Evolutionary conservation across 2,797 vertebrate species (phyloP).

Genomic region (Propithecus deckenii): DNA sequence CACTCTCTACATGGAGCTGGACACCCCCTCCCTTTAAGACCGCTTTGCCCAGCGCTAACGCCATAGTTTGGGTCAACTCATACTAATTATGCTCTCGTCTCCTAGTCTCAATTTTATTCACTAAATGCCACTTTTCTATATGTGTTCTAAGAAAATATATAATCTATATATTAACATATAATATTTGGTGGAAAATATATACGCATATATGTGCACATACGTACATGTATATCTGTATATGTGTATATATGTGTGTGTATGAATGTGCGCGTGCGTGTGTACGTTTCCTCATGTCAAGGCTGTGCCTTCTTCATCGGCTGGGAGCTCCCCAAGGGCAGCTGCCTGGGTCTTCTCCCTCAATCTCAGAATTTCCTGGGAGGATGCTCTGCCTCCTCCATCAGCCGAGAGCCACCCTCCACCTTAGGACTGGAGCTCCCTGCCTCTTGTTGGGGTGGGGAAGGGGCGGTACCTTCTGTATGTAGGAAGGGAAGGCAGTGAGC

Average conservation of each 20-base stretch:
- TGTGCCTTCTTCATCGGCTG: not conserved
- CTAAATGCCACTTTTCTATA: not conserved
- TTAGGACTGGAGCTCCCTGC: not conserved
- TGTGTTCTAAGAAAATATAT: not conserved
- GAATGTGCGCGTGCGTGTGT: not conserved
- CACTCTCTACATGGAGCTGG: not conserved
- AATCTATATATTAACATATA: not conserved
- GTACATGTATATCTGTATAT: fast-evolving
- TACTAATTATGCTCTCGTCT: not conserved
- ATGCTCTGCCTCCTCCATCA: not conserved
- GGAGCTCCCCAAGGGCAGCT: not conserved
- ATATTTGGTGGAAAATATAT: not conserved
- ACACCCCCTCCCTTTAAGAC: not conserved
- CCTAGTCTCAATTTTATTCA: not conserved
- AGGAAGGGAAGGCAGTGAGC: not conserved
- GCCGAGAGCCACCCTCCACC: not conserved
- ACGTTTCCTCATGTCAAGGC: not conserved
- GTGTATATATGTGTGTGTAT: fast-evolving
- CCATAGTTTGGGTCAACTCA: not conserved
- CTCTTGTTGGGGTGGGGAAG: not conserved
- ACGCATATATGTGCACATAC: not conserved
- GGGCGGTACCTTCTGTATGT: not conserved
- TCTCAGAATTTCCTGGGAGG: not conserved
- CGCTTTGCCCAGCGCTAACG: not conserved
- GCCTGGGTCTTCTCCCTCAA: not conserved